Conservation (phyloP, 2,888 invertebrate genomes). For the Pterostichus niger region DNA sequence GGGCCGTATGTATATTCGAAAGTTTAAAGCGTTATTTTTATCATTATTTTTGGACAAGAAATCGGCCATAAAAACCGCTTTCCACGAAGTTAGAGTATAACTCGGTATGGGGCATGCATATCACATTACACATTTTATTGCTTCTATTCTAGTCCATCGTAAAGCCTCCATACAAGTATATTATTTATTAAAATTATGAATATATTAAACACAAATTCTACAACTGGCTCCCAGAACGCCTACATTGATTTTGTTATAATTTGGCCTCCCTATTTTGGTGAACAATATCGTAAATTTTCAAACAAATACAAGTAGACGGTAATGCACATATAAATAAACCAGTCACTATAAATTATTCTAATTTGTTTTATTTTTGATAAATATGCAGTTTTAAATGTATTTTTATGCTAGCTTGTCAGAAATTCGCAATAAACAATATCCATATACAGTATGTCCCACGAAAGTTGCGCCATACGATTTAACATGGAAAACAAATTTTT, state of each 20-base stretch:
- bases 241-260: constrained; percentile 47
- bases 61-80: constrained; percentile 58
- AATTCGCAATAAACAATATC: not conserved
- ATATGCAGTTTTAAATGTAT: not conserved
- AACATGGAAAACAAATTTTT: too few relatives aligned
- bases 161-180: constrained; percentile 64
- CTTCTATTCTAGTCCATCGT: constrained; percentile 58
- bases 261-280: constrained; percentile 36
- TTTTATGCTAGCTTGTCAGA: not conserved
- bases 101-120: constrained; percentile 62
- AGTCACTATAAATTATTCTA: not conserved
- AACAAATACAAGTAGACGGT: not conserved
- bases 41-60: constrained; percentile 59
- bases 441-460: too few relatives aligned
- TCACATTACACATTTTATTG: constrained; percentile 65
- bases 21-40: constrained; percentile 57
- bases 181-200: constrained; percentile 67
- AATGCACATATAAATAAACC: not conserved
- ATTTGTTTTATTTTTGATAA: not conserved
- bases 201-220: constrained; percentile 60
- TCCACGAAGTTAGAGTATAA: constrained; percentile 52
- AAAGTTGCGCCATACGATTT: too few relatives aligned
- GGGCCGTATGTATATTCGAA: constrained; percentile 29
- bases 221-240: constrained; percentile 24
- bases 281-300: constrained; percentile 18